Evolutionary conservation across 2,888 invertebrate genomes (phyloP).

Genomic region (Drosophila crucigera): DNA sequence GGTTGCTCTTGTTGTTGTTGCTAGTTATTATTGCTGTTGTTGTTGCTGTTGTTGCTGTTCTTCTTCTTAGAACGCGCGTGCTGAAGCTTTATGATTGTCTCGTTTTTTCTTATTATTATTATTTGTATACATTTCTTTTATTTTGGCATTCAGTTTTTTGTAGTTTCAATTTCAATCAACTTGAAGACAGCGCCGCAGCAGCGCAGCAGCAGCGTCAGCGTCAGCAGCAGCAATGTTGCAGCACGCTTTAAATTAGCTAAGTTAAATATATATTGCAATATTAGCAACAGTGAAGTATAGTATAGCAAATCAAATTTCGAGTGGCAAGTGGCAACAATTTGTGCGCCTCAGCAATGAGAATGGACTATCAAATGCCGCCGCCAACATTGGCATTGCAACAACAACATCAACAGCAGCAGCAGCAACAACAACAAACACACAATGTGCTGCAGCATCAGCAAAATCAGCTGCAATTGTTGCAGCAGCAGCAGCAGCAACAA

Average conservation of each 20-base stretch:
- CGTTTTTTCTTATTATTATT: conserved; percentile 18
- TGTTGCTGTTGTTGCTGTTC: conserved; percentile 15
- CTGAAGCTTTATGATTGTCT: conserved; percentile 49
- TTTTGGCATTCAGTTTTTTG: conserved; percentile 18
- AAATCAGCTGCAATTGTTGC: conserved; percentile 80
- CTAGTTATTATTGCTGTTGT: conserved; percentile 12
- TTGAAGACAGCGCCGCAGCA: conserved; percentile 28
- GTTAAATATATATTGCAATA: conserved; percentile 2
- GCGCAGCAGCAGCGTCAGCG: conserved; percentile 24
- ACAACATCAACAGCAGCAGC: conserved; percentile 72
- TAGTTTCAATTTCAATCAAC: conserved; percentile 29
- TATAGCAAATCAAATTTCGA: conserved; percentile 8
- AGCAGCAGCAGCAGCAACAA: conserved; percentile 75
- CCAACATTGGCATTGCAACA: conserved; percentile 82
- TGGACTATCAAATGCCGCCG: conserved; percentile 86
- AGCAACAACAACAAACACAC: conserved; percentile 69
- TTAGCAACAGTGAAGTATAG: background rate
- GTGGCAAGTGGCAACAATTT: conserved; percentile 31
- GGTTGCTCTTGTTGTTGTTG: background rate
- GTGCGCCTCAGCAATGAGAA: conserved; percentile 81
- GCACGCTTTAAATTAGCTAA: conserved; percentile 22
- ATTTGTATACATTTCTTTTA: conserved; percentile 6
- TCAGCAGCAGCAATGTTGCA: conserved; percentile 34
- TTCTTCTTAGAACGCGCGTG: conserved; percentile 57
- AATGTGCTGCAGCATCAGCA: conserved; percentile 78